Evolutionary conservation across 1,140 invertebrate genomes (phyloP).

Genomic region (Limonius californicus): DNA sequence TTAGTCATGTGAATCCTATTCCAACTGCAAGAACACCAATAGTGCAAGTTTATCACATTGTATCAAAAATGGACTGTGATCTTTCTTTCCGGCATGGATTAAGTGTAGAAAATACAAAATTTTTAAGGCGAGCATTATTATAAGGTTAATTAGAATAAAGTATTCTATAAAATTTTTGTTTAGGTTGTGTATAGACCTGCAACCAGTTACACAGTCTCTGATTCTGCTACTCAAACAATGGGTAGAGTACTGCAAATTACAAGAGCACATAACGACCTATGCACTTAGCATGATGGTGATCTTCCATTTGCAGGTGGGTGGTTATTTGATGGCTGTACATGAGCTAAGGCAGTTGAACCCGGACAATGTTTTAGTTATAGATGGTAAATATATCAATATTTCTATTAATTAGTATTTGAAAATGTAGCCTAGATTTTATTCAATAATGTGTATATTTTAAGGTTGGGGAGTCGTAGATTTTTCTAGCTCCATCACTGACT

Average conservation of each 20-base stretch:
- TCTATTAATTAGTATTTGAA: constrained; percentile 24
- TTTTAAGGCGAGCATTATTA: constrained; percentile 44
- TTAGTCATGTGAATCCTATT: constrained; percentile 41
- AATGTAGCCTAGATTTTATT: too few relatives aligned
- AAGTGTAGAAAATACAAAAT: constrained; percentile 53
- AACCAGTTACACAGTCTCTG: constrained; percentile 41
- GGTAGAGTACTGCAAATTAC: constrained; percentile 44
- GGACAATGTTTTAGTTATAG: constrained; percentile 27
- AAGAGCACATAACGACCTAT: constrained; percentile 47
- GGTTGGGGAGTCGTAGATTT: constrained; percentile 40
- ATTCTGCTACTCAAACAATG: constrained; percentile 53
- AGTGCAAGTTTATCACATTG: constrained; percentile 51
- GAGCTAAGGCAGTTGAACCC: constrained; percentile 31
- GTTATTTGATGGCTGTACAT: constrained; percentile 37
- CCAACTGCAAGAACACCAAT: constrained; percentile 54
- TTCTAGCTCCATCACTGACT: neutral
- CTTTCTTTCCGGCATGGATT: constrained; percentile 56
- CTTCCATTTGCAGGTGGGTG: constrained; percentile 46
- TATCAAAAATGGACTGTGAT: constrained; percentile 51
- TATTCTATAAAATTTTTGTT: constrained; percentile 30
- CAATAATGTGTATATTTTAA: too few relatives aligned
- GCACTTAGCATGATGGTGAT: constrained; percentile 47
- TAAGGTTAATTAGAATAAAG: neutral
- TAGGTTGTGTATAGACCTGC: constrained; percentile 45
- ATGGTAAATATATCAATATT: constrained; percentile 31